Percentiles rank a stretch among this genome's conserved stretches.
Conservation (phyloP, 2,797 vertebrate species). For the Geotria australis region DNA sequence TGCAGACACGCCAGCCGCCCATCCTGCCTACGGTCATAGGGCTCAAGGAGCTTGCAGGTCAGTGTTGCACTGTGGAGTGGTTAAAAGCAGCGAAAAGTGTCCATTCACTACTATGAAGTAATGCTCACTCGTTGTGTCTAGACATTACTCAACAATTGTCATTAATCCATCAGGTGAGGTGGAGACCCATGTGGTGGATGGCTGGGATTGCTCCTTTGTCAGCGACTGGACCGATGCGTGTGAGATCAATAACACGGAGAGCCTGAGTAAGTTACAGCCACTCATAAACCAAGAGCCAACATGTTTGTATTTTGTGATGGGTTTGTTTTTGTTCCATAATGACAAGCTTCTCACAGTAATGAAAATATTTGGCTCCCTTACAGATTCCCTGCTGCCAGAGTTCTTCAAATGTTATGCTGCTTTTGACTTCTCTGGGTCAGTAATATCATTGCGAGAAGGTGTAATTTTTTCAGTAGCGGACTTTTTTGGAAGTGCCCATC, state of each 20-base stretch:
- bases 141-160: no score
- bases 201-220: conserved; percentile 66
- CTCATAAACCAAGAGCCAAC: no score
- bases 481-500: conserved; percentile 6
- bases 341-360: no score
- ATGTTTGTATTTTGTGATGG: no score
- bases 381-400: conserved; percentile 32
- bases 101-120: no score
- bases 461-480: conserved; percentile 13
- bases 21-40: conserved; percentile 27
- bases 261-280: conserved; percentile 24
- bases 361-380: neutral
- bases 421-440: conserved; percentile 25
- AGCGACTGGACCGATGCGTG: conserved; percentile 23
- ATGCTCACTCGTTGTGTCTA: no score
- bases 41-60: conserved; percentile 36
- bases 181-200: conserved; percentile 28
- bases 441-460: conserved; percentile 31
- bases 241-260: conserved; percentile 27
- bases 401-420: conserved; percentile 39
- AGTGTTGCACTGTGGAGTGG: conserved; percentile 1
- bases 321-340: no score
- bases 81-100: no score
- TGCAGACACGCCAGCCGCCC: conserved; percentile 39
- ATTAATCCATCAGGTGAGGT: conserved; percentile 21